These are phyloP conservation scores for Trematomus loennbergii DNA, from an alignment of 2,113 vertebrate genomes.

Conservation along the genomic window DNA sequence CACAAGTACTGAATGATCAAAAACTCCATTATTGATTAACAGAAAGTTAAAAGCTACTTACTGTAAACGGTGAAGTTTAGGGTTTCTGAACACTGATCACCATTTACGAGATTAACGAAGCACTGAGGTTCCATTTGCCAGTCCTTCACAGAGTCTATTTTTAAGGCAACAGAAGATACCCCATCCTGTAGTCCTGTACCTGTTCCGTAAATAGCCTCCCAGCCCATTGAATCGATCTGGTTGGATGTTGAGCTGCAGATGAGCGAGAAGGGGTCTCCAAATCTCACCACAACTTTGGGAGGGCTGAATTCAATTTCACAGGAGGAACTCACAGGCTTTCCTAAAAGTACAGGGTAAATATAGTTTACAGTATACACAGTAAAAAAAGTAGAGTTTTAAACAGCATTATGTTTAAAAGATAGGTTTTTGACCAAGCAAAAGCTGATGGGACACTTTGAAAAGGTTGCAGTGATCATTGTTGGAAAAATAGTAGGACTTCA, in stretches of 20 bases:
- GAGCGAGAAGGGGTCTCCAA: slow-evolving; percentile 35
- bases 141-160: background rate
- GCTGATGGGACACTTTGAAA: no score
- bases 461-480: no score
- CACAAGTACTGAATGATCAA: background rate
- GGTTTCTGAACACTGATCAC: accelerated
- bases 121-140: background rate
- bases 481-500: no score
- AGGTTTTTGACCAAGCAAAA: no score
- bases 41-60: slow-evolving; percentile 49
- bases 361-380: background rate
- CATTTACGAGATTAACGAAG: accelerated
- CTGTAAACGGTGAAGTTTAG: slow-evolving; percentile 65
- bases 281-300: slow-evolving; percentile 32
- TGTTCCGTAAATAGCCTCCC: slow-evolving; percentile 38
- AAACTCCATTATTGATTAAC: background rate
- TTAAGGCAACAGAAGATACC: background rate
- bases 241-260: slow-evolving; percentile 48
- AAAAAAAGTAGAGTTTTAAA: no score
- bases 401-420: no score
- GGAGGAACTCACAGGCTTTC: background rate
- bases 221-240: slow-evolving; percentile 40
- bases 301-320: slow-evolving; percentile 29
- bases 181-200: accelerated
- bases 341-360: slow-evolving; percentile 39